Base-by-base conservation (phyloP, 1,140 invertebrate genomes). In the Calephelis nemesis region DNA sequence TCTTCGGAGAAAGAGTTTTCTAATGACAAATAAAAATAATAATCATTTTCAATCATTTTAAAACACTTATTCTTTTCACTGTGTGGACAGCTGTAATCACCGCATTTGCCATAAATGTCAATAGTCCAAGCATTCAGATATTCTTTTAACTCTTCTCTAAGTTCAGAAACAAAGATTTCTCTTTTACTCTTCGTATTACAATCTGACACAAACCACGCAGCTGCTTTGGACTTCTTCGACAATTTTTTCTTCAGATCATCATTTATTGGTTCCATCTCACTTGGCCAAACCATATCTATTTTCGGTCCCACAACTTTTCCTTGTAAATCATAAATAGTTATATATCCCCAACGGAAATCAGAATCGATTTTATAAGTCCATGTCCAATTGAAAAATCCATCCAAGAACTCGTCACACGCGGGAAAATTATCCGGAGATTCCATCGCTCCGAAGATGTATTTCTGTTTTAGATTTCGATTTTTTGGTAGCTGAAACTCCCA, bases 291-390 rank as follows among this genome's bases (percentile, higher is more conserved):
- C 84, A 86, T 86, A 11, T 82, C 69, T 19, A 67, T 58, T 7
- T 75, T 81, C 15, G 82, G 78, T 39, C 92, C 92, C 48, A 85
- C 74, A 5, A 89, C 73, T 1, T 77, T 60, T 0, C 81, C 81
- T 4, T 74, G 47, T 4, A 70, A 39, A 60, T 93, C 84, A 47
- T 77, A 78, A 12, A 93, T 74, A 6, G 71, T 73, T 0, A 84
- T 77, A 63, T 93, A 93, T 0, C 94, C 92, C 79, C 94, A 93
- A 5, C 92, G 87, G 42, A 96, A 83, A 69, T 95, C 94, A 1
- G 94, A 95, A 74, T 95, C 94, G 5, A 93, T 83, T 71, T 93
- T 92, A 74, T 95, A 96, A 6, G 94, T 94, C 87, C 93, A 94
- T 6, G 95, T 96, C 92, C 94, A 93, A 74, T 96, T 95, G 66